Evolutionary conservation across 2,113 vertebrate species (phyloP), one percentile per base, ranked within the genome.

Genomic region (Trematocara zebra): DNA sequence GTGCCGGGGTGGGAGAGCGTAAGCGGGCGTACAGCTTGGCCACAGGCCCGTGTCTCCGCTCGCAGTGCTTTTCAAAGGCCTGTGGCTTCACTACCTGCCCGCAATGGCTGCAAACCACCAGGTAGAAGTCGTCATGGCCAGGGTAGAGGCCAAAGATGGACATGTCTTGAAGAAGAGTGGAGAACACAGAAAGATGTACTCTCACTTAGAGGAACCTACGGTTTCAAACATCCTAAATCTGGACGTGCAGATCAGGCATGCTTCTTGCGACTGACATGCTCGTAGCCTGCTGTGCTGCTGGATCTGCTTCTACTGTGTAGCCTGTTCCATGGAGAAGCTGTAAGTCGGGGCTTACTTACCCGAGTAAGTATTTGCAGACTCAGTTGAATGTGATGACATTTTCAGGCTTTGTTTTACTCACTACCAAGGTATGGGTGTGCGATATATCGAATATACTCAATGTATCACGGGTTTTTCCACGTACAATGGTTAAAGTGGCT

Each of bases 11-110:
- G 37, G 96, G 93, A 9, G 95, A 93, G 87, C 94, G 96, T 84
- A 96, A 95, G 78, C 96, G 95, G 82, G 97, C 90, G 1, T 97
- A 97, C 57, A 98, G 96, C 92, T 98, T 98, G 95, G 96, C 95
- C 94, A 98, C 95, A 1, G 98, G 96, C 76, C 97, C 97, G 2
- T 98, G 98, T 84, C 98, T 96, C 85, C 97, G 95, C 94, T 99
- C 98, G 79, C 97, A 99, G 95, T 99, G 98, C 91, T 98, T 98
- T 93, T 99, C 98, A 88, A 99, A 98, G 23, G 98, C 98, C 93
- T 99, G 98, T 2, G 98, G 98, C 93, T 99, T 99, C 94, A 99
- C 98, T 82, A 99, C 98, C 88, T 98, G 98, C 92, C 97, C 96
- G 94, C 98, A 99, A 74, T 98, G 97, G 95, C 97, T 98, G 94